Base-by-base conservation (phyloP, 1,140 invertebrate genomes). In the Cherax quadricarinatus region DNA sequence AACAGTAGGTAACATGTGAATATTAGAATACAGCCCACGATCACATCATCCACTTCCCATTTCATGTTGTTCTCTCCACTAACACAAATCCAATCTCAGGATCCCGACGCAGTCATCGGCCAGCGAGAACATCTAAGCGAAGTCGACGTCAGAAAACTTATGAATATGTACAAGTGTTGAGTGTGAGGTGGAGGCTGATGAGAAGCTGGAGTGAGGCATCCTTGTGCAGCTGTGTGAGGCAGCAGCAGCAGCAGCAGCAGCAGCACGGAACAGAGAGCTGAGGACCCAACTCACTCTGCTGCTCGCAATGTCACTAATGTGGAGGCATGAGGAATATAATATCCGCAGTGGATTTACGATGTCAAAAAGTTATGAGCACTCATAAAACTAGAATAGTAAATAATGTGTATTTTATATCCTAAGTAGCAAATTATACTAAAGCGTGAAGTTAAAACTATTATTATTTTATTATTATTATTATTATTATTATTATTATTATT, bases 121-220 rank as follows among this genome's bases (percentile, higher is more conserved):
- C 96, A 96, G 93, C 91, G 96, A 82, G 93, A 94, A 48, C 94
- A 94, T 30, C 95, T 96, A 89, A 95, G 95, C 88, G 91, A 94
- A 0, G 95, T 94, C n/a, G 96, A 96, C 93, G 92, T 96, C 18
- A 88, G 93, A 7, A 96, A 96, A 89, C 95, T 96, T 75, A 95
- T 95, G 90, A 95, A 95, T 75, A 94, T 96, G 16, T 96, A 96
- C 94, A 94, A 95, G 57, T 96, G 90, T 10, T 86, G 62, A 78
- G 78, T 57, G 21, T 57, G 3, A 60, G 81, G 53, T 57, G 53
- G 53, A 57, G 14, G 14, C 6, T 3, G 10, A 3, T 86, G 18
- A 18, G 49, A 60, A 7, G 18, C 12, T 21, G 60, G 51, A 41
- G 30, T 41, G 30, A 41, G 30, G 2, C n/a, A 6, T 48, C 30